A percentile compares a stretch with the other conserved stretches of the same genome.
Conservation (phyloP, 2,888 invertebrate genomes). For the Schizaphis graminum region DNA sequence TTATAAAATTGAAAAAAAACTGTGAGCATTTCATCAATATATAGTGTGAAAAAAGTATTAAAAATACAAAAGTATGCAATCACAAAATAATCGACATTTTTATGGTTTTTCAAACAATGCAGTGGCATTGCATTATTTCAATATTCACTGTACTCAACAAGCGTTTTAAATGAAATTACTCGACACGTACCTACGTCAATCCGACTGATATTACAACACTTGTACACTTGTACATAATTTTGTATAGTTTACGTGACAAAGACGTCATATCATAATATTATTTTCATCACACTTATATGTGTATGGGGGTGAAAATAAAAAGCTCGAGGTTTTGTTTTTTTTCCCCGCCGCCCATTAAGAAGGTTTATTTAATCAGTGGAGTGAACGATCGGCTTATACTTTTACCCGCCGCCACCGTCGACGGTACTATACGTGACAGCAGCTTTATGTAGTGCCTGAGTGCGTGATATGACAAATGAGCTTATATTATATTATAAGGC, state of each 20-base stretch:
- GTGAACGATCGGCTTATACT: constrained; percentile 21
- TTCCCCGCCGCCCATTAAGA: background rate
- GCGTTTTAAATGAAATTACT: background rate
- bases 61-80: background rate
- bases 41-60: background rate
- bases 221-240: background rate
- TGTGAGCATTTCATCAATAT: background rate
- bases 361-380: constrained; percentile 30
- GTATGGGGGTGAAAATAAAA: background rate
- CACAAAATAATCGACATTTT: background rate
- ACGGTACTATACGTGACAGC: background rate
- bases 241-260: background rate
- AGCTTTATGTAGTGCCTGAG: background rate
- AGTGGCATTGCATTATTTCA: background rate
- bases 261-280: background rate
- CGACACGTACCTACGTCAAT: background rate
- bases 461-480: constrained; percentile 17
- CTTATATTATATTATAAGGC: background rate
- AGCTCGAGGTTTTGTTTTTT: background rate
- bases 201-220: background rate
- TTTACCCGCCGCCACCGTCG: background rate
- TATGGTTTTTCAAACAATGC: background rate
- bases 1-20: background rate
- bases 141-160: background rate
- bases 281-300: background rate